Percentiles rank a stretch among this genome's conserved stretches.
These are phyloP conservation scores for Limnephilus marmoratus DNA, from an alignment of 2,888 invertebrate species.

Conservation along the genomic window DNA sequence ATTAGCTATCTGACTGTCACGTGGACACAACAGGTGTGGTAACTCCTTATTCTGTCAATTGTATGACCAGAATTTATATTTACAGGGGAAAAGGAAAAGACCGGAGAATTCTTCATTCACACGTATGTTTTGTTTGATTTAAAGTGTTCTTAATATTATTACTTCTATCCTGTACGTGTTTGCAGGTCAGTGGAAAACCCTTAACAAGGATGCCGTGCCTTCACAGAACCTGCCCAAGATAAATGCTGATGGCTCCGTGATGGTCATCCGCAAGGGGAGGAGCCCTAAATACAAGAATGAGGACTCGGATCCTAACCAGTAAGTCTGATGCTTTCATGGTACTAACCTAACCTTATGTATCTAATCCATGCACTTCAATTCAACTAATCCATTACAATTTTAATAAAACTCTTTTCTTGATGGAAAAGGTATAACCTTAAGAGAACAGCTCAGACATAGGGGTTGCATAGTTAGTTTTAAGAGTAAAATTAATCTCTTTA, in stretches of 20 bases:
- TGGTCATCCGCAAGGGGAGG: conserved; percentile 75
- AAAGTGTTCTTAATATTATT: neutral
- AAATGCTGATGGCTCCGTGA: conserved; percentile 75
- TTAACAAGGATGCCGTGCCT: conserved; percentile 75
- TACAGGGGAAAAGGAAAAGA: neutral
- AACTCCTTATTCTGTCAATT: neutral
- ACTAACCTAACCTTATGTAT: neutral
- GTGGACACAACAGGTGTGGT: neutral
- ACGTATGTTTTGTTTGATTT: neutral
- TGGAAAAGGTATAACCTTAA: no score
- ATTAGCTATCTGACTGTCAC: no score
- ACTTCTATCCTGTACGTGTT: neutral
- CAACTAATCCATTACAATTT: neutral
- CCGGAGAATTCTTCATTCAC: no score
- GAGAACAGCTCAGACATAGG: no score
- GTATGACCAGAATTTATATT: neutral
- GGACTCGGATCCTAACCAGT: conserved; percentile 49
- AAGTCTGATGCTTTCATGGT: neutral
- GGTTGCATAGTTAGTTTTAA: no score
- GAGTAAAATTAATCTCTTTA: no score
- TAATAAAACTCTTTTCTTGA: no score
- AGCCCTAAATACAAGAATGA: conserved; percentile 74
- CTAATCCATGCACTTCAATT: neutral
- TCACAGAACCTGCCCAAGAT: conserved; percentile 74
- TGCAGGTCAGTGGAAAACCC: conserved; percentile 75